phyloP scores from a whole-genome alignment of 2,888 invertebrate species.

The Nymphalis polychloros region DNA sequence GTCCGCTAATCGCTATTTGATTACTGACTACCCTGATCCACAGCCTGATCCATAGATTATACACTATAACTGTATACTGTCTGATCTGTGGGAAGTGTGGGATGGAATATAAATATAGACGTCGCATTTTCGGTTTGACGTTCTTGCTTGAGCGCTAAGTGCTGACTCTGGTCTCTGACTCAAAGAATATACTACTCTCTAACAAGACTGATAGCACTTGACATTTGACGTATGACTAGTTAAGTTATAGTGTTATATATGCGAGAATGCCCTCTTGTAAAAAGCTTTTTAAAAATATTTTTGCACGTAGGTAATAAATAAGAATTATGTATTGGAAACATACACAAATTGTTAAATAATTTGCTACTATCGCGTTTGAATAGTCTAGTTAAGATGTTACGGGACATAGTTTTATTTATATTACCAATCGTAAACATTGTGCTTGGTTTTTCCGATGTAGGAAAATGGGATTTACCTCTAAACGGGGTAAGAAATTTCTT shows the following conservation, averaged over 20 bases:
- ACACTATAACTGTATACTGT: too few species aligned
- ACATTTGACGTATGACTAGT: conserved; percentile 16
- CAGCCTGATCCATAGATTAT: too few species aligned
- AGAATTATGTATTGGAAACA: conserved; percentile 39
- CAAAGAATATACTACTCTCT: too few species aligned
- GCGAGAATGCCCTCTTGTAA: conserved; percentile 23
- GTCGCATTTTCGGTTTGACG: too few species aligned
- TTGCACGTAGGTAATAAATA: conserved; percentile 34
- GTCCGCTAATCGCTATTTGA: not conserved
- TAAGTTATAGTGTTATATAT: conserved; percentile 18
- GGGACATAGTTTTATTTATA: conserved; percentile 56
- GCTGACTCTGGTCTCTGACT: too few species aligned
- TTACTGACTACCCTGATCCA: too few species aligned
- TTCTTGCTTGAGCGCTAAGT: too few species aligned
- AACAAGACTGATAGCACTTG: too few species aligned
- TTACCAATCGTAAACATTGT: conserved; percentile 57
- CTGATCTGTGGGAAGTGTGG: too few species aligned
- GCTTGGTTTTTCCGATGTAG: conserved; percentile 82
- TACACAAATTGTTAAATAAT: conserved; percentile 32
- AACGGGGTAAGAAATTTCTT: conserved; percentile 68
- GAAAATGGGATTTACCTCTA: conserved; percentile 85
- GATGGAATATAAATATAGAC: too few species aligned
- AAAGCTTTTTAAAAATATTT: conserved; percentile 36
- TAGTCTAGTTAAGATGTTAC: conserved; percentile 55
- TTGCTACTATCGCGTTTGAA: conserved; percentile 28